Percentiles rank a stretch among this genome's conserved stretches.
phyloP scores from a whole-genome alignment of 1,140 invertebrate species.

The Philaenus spumarius region DNA sequence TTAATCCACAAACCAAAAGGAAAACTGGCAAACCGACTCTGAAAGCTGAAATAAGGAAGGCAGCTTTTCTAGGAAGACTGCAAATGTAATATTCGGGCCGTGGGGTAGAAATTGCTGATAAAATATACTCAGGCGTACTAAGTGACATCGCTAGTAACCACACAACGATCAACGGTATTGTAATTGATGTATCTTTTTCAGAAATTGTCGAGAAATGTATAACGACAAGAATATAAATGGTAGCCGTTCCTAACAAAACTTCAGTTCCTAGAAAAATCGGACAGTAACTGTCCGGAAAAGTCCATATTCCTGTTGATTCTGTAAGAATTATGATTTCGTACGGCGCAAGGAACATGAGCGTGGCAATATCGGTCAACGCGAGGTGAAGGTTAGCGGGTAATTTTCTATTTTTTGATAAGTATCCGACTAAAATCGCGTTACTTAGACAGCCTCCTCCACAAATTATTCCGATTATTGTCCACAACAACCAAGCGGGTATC shows the following conservation, averaged over 20 bases:
- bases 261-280: slow-evolving; percentile 6
- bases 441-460: background rate
- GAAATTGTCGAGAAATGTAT: slow-evolving; percentile 6
- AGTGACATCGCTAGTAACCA: slow-evolving; percentile 11
- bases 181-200: background rate
- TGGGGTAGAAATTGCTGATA: background rate
- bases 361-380: background rate
- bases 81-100: background rate
- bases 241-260: slow-evolving; percentile 1
- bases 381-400: background rate
- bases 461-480: background rate
- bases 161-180: background rate
- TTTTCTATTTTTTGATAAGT: slow-evolving; percentile 1
- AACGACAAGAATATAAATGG: slow-evolving; percentile 9
- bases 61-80: background rate
- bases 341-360: slow-evolving; percentile 10
- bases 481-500: slow-evolving; percentile 8
- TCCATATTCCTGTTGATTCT: slow-evolving; percentile 7
- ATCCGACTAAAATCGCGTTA: background rate
- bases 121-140: slow-evolving; percentile 10
- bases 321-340: slow-evolving; percentile 14
- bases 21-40: background rate
- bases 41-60: slow-evolving; percentile 3
- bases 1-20: background rate
- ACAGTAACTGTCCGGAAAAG: background rate